phyloP scores from a whole-genome alignment of 2,888 invertebrate genomes.

The Trissolcus brochymenae region DNA sequence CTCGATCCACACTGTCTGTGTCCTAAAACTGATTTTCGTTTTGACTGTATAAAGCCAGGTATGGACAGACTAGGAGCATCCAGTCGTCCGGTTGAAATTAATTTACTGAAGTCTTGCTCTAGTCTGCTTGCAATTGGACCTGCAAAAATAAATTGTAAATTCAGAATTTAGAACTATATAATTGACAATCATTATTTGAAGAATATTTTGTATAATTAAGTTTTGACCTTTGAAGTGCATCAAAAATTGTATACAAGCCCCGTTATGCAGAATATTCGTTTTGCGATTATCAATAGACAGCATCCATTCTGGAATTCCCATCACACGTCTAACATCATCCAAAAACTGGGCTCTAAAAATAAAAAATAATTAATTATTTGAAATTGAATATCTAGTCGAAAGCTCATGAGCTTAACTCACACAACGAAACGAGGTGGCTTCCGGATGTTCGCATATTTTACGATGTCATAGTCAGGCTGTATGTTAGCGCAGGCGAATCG shows the following conservation, averaged over 20 bases:
- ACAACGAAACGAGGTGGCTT: slow-evolving; percentile 92
- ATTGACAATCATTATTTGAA: no score
- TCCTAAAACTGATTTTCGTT: slow-evolving; percentile 83
- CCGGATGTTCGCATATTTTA: slow-evolving; percentile 91
- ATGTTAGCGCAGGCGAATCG: slow-evolving; percentile 94
- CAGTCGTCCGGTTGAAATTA: slow-evolving; percentile 85
- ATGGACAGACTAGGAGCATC: slow-evolving; percentile 86
- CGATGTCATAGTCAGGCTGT: slow-evolving; percentile 91
- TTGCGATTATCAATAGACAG: slow-evolving; percentile 88
- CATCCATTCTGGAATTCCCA: slow-evolving; percentile 95
- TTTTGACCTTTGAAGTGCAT: slow-evolving; percentile 90
- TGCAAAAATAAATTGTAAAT: slow-evolving; percentile 59
- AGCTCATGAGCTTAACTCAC: slow-evolving; percentile 79
- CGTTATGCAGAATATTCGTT: slow-evolving; percentile 86
- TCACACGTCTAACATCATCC: slow-evolving; percentile 85
- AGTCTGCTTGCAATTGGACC: slow-evolving; percentile 87
- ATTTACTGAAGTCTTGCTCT: slow-evolving; percentile 87
- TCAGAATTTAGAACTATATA: neutral
- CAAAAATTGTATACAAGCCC: slow-evolving; percentile 89
- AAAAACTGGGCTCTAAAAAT: slow-evolving; percentile 86
- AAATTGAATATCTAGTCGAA: slow-evolving; percentile 17
- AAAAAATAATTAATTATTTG: no score
- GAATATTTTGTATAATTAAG: no score
- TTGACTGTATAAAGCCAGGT: slow-evolving; percentile 85
- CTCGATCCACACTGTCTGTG: slow-evolving; percentile 87